Base-by-base conservation (phyloP, 2,113 vertebrate species). In the Ophiodon elongatus region DNA sequence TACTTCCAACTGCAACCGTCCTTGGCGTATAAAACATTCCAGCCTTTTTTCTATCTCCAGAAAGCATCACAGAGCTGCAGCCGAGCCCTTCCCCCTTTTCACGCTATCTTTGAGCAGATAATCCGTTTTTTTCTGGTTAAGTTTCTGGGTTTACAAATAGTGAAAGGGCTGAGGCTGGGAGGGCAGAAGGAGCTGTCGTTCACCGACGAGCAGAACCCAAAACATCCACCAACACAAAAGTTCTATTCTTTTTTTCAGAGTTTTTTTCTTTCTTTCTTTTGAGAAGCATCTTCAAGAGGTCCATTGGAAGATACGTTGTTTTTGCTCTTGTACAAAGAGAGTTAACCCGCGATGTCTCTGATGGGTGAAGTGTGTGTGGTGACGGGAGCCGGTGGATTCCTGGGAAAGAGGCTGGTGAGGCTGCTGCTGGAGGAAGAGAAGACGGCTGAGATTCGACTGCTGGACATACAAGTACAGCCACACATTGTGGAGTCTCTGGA, bases 361-460 rank as follows among this genome's bases (percentile, higher is more conserved):
- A 85, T 80, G 1, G 95, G 94, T 0, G 94, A 96, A 13, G 96
- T 94, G 67, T 98, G 97, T 57, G 95, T 99, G 76, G 96, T 99
- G 91, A 99, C 97, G 0, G 98, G 97, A 67, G 98, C 97, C 6
- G 93, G 95, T 54, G 98, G 98, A 1, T 98, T 99, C 83, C 93
- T 99, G 73, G 98, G 98, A 4, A 93, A 90, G 84, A 96, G 92
- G 77, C 96, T 97, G 19, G 60, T 97, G 70, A 5, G 2, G 47
- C 81, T 97, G 83, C 87, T 99, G 87, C 79, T 96, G 82, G 94
- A 97, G 43, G 96, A 97, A 19, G 96, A 96, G 70, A 91, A 92
- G 0, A 83, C 95, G 62, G 91, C 95, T 1, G 97, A 99, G 93
- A 79, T 99, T 25, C 94, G 97, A 1, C 86, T 95, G 74, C 87